Conservation (phyloP, 2,888 invertebrate genomes). For the Bruchidius siliquastri region DNA sequence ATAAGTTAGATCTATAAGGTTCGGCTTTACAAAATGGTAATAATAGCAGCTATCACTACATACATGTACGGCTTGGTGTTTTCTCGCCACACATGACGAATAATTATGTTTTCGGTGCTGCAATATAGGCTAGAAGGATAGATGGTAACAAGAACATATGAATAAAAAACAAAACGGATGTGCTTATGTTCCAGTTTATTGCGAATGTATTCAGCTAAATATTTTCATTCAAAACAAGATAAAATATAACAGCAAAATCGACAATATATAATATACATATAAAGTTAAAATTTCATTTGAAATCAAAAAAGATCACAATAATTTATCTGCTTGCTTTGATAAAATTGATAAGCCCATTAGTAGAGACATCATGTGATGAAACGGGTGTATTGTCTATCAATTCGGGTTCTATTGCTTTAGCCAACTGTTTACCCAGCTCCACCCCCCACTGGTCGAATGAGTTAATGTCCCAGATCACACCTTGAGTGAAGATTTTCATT, state of each 20-base stretch:
- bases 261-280: not conserved
- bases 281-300: too few species aligned
- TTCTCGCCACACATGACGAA: too few species aligned
- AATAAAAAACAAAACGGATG: too few species aligned
- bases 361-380: constrained; percentile 85
- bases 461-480: constrained; percentile 98
- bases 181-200: not conserved
- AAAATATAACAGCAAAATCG: not conserved
- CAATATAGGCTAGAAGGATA: too few species aligned
- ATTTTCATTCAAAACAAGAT: not conserved
- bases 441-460: constrained; percentile 99
- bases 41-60: too few species aligned
- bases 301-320: not conserved
- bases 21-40: too few species aligned
- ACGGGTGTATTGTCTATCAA: constrained; percentile 63
- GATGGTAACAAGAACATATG: too few species aligned
- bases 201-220: not conserved
- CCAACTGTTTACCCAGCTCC: constrained; percentile 96
- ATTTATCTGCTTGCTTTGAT: constrained; percentile 55
- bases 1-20: too few species aligned
- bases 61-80: too few species aligned
- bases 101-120: too few species aligned
- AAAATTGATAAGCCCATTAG: constrained; percentile 96
- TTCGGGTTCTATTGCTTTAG: constrained; percentile 97
- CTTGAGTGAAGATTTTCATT: constrained; percentile 98